Evolutionary conservation across 1,140 invertebrate genomes (phyloP), one percentile per base, ranked within the genome.

Genomic region (Chironomus tepperi): DNA sequence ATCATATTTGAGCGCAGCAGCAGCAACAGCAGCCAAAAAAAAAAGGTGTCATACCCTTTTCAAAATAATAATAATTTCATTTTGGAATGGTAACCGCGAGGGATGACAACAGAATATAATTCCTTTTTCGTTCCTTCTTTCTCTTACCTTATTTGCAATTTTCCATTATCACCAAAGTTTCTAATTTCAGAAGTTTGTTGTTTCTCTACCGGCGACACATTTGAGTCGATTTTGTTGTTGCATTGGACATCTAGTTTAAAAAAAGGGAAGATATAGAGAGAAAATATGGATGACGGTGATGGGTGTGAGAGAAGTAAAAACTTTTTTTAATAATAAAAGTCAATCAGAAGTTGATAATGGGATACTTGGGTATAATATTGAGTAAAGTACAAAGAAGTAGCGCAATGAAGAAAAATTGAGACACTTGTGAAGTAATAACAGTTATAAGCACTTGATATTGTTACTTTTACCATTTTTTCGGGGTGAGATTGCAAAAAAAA

Each of bases 171-270:
- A 16, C 65, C 19, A 21, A 19, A 70, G 19, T 70, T 70, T 19
- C 65, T 15, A 15, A 70, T 70, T 70, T 70, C 65, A 70, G 65
- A 70, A 70, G 19, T 70, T 70, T 18, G 65, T 70, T 19, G 65
- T 70, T 70, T 70, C 65, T 70, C 65, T 18, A 70, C 65, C 18
- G 19, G 65, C 16, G 19, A 70, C 65, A 21, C 65, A 70, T 18
- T 70, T 70, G 65, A 70, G 65, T 70, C 65, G n/a, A 70, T 18
- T 70, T 70, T 70, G 65, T 16, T 70, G 65, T 21, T 70, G 65
- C 65, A 70, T 70, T 18, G 65, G 16, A 10, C 65, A 70, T 70
- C 65, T 70, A 19, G 24, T 34, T 34, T 34, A 34, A n/a, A n/a
- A n/a, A n/a, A n/a, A 34, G 24, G 24, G 24, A 34, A 12, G 3